Evolutionary conservation across 2,113 vertebrate genomes (phyloP), one percentile per base, ranked within the genome.

Genomic region (Chlorodrepanis virens): DNA sequence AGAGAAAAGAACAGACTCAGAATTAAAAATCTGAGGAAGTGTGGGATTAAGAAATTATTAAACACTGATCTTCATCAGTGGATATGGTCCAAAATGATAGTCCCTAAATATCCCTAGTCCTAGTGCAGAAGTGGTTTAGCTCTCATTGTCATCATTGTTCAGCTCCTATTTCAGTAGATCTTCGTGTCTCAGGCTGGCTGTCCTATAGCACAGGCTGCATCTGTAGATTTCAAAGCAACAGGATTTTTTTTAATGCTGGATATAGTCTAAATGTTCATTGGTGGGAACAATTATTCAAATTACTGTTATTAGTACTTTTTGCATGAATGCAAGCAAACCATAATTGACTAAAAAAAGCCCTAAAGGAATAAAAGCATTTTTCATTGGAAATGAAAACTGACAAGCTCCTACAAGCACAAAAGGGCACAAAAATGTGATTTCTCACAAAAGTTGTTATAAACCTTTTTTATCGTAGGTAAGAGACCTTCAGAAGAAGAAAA

Each of bases 241-340:
- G 27, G 47, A 69, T 44, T 74, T 68, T 52, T 67, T 84, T 90
- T 84, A 91, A 25, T 61, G 42, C 64, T 86, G 78, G 35, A 80
- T 76, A 69, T 67, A 60, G 64, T 88, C 71, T 67, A 88, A 95
- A 63, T 86, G 59, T 75, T 77, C 79, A 49, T 3, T 93, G 56
- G 65, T 90, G 39, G 24, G 54, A 91, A 64, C 82, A 90, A 63
- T 90, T 83, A 74, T 14, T 83, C 60, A 70, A 81, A 88, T 95
- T 86, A 86, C 75, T 90, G 54, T 87, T 92, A 90, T 92, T 88
- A 94, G 75, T 37, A 86, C 39, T 90, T 96, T 87, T 91, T 96
- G 76, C 47, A 75, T 65, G 37, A 95, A 85, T 83, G 59, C 70
- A 69, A 87, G 61, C 50, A 94, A 93, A 88, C 57, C 29, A 22